Base-by-base conservation (phyloP, 2,888 invertebrate genomes). In the Theristus sp. region DNA sequence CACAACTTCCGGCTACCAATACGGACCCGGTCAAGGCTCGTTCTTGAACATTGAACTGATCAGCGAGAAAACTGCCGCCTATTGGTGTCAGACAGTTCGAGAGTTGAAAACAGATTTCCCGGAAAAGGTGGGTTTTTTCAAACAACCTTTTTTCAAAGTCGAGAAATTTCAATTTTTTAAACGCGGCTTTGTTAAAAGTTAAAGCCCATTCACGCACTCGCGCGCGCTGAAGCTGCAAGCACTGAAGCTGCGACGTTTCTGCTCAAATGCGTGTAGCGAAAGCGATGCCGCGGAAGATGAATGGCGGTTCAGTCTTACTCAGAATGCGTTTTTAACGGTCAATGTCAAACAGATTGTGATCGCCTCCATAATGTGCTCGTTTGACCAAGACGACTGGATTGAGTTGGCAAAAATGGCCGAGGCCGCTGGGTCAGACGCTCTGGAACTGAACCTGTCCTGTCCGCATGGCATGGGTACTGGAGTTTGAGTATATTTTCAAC, bases 41-140 rank as follows among this genome's bases (percentile, higher is more conserved):
- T 98, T 96, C 77, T 80, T 98, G 27, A 98, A 98, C 75, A 96
- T 98, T 66, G 98, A 98, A 76, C 79, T 98, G 24, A 94, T 98
- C 73, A 94, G 94, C 0, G 98, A 98, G 78, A 98, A 98, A 76
- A 84, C 86, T 27, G 84, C 84, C 22, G 86, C 83, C 22, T 98
- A 96, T 75, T 98, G 98, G 98, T 84, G 87, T 66, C 80, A 81
- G 65, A 87, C 88, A 66, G 84, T 98, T 56, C 78, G 75, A 0
- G 96, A 98, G 73, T 77, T 98, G 31, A 94, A 93, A 74, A 78
- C 75, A 54, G 96, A 96, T 74, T 94, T 91, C 71, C 94, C 96
- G 0, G 80, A 81, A 20, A 88, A 89, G 80, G 89, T 38, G 38
- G 38, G 10, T 38, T 38, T 38, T 38, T 38, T 6, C 17, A 17